Evolutionary conservation across 2,888 invertebrate species (phyloP).

Genomic region (Tortricodes alternella): DNA sequence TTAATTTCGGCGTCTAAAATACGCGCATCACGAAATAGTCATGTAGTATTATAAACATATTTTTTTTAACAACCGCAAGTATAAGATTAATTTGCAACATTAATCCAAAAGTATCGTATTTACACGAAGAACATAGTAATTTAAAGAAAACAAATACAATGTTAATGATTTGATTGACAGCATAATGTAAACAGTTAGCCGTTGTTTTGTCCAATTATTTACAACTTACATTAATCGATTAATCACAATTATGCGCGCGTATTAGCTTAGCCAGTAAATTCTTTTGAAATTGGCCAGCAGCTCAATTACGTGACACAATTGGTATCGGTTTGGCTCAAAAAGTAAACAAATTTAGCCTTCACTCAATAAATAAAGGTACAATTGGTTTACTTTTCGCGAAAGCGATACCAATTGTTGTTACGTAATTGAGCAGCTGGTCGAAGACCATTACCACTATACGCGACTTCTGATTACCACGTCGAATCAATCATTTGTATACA

Average conservation of each 20-base stretch:
- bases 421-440: too few species aligned
- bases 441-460: slow-evolving; percentile 11
- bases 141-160: slow-evolving; percentile 9
- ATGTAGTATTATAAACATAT: too few species aligned
- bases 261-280: slow-evolving; percentile 32
- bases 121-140: too few species aligned
- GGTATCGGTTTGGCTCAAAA: too few species aligned
- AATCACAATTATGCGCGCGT: slow-evolving; percentile 50
- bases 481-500: slow-evolving; percentile 19
- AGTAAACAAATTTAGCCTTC: too few species aligned
- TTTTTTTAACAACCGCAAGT: too few species aligned
- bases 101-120: not conserved
- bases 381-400: too few species aligned
- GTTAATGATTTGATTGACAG: slow-evolving; percentile 33
- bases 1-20: too few species aligned
- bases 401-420: too few species aligned
- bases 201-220: slow-evolving; percentile 47
- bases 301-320: too few species aligned
- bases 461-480: slow-evolving; percentile 3
- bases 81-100: not conserved
- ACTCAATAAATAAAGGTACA: too few species aligned
- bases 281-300: slow-evolving; percentile 8
- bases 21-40: too few species aligned
- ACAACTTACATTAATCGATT: slow-evolving; percentile 45
- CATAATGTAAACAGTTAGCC: slow-evolving; percentile 14